These are phyloP conservation scores for Automeris io DNA, from an alignment of 2,888 invertebrate species.

Conservation along the genomic window DNA sequence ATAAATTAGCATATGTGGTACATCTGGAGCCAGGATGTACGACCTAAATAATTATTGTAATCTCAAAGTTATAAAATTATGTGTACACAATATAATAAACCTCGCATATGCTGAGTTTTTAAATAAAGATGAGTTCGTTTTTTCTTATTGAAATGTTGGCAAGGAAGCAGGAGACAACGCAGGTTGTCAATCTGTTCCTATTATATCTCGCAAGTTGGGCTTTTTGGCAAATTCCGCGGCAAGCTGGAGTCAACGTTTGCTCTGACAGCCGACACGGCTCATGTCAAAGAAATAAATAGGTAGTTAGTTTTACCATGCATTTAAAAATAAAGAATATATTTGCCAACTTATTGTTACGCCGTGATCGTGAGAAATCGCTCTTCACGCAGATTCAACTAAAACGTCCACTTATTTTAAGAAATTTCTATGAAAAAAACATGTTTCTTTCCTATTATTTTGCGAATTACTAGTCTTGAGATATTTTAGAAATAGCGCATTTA, in stretches of 20 bases:
- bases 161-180: conserved; percentile 55
- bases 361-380: conserved; percentile 44
- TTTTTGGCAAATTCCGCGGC: conserved; percentile 62
- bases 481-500: conserved; percentile 12
- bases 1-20: conserved; percentile 10
- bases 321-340: conserved; percentile 43
- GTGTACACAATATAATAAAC: conserved; percentile 34
- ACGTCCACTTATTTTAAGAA: conserved; percentile 7
- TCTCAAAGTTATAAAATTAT: conserved; percentile 42
- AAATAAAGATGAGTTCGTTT: conserved; percentile 43
- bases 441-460: too few species aligned
- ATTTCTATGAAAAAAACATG: conserved; percentile 6
- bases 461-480: conserved; percentile 3
- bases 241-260: conserved; percentile 67
- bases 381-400: conserved; percentile 22
- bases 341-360: conserved; percentile 48
- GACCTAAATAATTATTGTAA: conserved; percentile 49
- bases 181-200: conserved; percentile 63
- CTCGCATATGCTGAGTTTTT: conserved; percentile 40
- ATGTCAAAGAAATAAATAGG: conserved; percentile 46
- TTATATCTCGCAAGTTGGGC: conserved; percentile 49
- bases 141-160: conserved; percentile 73
- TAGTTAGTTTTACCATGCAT: conserved; percentile 34
- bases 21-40: conserved; percentile 33
- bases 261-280: conserved; percentile 62